Evolutionary conservation across 2,797 vertebrate genomes (phyloP).

Genomic region (Phoxinus dragarum): DNA sequence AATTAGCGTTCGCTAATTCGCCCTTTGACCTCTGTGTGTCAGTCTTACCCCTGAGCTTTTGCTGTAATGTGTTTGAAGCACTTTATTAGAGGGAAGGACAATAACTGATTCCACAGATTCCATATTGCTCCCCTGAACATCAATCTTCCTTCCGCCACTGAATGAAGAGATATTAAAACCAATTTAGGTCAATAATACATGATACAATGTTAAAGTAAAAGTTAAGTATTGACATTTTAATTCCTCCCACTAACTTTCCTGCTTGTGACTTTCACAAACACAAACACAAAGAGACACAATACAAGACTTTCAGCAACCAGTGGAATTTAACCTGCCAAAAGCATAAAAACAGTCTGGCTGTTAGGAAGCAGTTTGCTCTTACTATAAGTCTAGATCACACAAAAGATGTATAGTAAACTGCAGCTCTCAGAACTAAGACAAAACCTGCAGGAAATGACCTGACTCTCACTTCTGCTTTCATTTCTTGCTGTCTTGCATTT

Average conservation of each 20-base stretch:
- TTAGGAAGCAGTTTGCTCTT: not conserved
- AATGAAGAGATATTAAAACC: conserved; percentile 51
- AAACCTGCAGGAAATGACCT: not conserved
- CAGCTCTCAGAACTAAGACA: not conserved
- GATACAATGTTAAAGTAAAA: not conserved
- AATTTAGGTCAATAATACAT: conserved; percentile 9
- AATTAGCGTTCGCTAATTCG: too few species aligned
- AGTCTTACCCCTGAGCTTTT: conserved; percentile 49
- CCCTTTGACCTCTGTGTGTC: too few species aligned
- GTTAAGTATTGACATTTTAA: not conserved
- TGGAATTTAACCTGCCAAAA: conserved; percentile 14
- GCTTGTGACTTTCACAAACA: not conserved
- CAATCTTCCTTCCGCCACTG: conserved; percentile 86
- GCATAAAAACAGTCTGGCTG: not conserved
- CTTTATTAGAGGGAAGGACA: conserved; percentile 42
- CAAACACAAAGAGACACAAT: not conserved
- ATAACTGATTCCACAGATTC: conserved; percentile 81
- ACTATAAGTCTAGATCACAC: too few species aligned
- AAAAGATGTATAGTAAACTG: not conserved
- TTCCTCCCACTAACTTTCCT: not conserved
- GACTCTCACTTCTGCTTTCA: not conserved
- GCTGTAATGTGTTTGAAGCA: not conserved
- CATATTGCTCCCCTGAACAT: conserved; percentile 78
- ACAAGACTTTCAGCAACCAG: too few species aligned
- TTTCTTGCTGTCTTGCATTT: not conserved